Conservation (phyloP, 2,797 vertebrate genomes). For the Semotilus atromaculatus region DNA sequence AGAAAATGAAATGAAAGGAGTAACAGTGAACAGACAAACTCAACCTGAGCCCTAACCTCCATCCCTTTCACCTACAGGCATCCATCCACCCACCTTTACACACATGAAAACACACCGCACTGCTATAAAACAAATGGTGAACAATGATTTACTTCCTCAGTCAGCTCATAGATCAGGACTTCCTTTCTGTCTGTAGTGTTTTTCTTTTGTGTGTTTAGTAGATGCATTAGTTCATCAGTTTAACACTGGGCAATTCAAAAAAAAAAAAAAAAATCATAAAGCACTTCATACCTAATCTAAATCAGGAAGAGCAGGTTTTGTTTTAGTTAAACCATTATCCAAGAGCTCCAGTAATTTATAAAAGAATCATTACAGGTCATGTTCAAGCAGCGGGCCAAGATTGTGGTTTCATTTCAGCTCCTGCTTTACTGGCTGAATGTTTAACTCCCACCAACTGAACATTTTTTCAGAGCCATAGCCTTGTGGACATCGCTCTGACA, state of each 20-base stretch:
- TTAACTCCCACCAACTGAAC: not conserved
- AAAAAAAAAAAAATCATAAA: not conserved
- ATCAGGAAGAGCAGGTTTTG: not conserved
- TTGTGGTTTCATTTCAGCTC: not conserved
- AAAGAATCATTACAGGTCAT: not conserved
- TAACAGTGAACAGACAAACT: not conserved
- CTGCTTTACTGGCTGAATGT: constrained; percentile 1
- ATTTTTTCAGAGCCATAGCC: not conserved
- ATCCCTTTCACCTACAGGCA: not conserved
- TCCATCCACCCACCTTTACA: not conserved
- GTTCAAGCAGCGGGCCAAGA: not conserved
- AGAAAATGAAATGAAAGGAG: not conserved
- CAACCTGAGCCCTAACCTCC: not conserved
- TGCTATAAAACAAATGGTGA: not conserved
- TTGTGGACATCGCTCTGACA: not conserved
- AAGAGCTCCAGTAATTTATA: not conserved
- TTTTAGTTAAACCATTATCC: constrained; percentile 3
- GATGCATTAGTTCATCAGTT: not conserved
- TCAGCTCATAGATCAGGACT: not conserved
- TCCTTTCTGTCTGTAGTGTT: not conserved
- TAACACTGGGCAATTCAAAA: not conserved
- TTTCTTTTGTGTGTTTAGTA: not conserved
- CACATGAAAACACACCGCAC: not conserved
- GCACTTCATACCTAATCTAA: not conserved
- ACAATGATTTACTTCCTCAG: not conserved